Evolutionary conservation across 2,888 invertebrate genomes (phyloP).

Genomic region (Ypsolopha scabrella): DNA sequence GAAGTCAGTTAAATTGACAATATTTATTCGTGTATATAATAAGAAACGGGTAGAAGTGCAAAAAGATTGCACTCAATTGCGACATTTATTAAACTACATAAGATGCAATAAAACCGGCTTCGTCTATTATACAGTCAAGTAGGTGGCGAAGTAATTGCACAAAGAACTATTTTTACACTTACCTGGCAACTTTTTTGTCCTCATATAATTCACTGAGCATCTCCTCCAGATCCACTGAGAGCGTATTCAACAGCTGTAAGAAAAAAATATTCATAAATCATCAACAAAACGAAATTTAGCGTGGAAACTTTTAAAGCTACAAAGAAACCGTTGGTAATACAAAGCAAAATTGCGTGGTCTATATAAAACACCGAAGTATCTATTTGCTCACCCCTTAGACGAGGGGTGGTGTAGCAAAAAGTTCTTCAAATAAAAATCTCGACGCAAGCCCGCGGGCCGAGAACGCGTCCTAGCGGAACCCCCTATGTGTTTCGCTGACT

Average conservation of each 20-base stretch:
- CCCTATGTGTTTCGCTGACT: slow-evolving; percentile 50
- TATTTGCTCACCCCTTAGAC: slow-evolving; percentile 61
- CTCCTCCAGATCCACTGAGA: slow-evolving; percentile 87
- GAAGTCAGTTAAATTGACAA: no score
- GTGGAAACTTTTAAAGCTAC: neutral
- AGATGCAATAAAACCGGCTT: no score
- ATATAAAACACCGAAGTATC: slow-evolving; percentile 19
- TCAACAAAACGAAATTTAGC: neutral
- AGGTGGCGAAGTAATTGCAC: no score
- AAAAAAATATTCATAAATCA: slow-evolving; percentile 12
- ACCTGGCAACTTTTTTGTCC: slow-evolving; percentile 54
- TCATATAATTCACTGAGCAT: slow-evolving; percentile 88
- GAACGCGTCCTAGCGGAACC: slow-evolving; percentile 17
- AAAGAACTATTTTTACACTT: slow-evolving; percentile 8
- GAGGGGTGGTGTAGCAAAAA: slow-evolving; percentile 55
- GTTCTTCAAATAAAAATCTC: slow-evolving; percentile 62
- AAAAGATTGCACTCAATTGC: no score
- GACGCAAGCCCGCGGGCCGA: slow-evolving; percentile 29
- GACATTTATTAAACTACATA: no score
- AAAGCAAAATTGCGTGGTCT: neutral
- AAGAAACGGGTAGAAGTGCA: no score
- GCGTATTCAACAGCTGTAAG: slow-evolving; percentile 82
- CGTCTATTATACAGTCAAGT: no score
- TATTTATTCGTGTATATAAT: no score
- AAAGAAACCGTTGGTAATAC: neutral